These are phyloP conservation scores for Holothuria scabra DNA, from an alignment of 53 echinoderm and acorn worm genomes.

Conservation along the genomic window DNA sequence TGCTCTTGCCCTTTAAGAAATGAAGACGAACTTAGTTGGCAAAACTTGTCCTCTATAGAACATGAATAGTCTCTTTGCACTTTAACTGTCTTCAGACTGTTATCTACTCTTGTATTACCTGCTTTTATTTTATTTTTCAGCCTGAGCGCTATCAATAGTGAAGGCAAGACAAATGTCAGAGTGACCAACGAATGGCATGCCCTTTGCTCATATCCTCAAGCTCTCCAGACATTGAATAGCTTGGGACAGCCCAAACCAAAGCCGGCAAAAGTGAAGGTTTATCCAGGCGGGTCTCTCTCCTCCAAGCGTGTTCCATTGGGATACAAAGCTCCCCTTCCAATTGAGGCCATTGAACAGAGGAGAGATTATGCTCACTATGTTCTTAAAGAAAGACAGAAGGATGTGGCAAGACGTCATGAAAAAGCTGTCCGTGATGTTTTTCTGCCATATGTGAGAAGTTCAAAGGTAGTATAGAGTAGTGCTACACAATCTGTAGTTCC, in stretches of 20 bases:
- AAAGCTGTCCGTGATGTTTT: conserved; percentile 67
- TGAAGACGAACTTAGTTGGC: no score
- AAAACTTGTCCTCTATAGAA: no score
- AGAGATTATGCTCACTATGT: conserved; percentile 88
- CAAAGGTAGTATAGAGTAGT: not conserved
- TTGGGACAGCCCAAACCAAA: conserved; percentile 63
- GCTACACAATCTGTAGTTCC: not conserved
- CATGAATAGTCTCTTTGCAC: no score
- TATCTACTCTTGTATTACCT: no score
- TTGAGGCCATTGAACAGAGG: conserved; percentile 84
- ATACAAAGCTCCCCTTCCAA: conserved; percentile 51
- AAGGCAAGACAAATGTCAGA: not conserved
- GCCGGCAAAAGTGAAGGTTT: conserved; percentile 79
- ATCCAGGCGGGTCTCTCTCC: conserved; percentile 74
- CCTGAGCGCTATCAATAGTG: not conserved
- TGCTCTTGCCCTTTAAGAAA: no score
- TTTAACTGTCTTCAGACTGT: no score
- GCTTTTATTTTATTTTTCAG: not conserved
- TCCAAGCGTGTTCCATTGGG: conserved; percentile 78
- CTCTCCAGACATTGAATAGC: conserved; percentile 60
- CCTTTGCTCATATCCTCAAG: conserved; percentile 61
- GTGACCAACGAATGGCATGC: conserved; percentile 63
- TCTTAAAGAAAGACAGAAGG: conserved; percentile 61
- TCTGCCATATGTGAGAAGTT: conserved; percentile 81
- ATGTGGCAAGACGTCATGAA: conserved; percentile 72